phyloP scores from a whole-genome alignment of 2,113 vertebrate species.

The Tetrao urogallus region DNA sequence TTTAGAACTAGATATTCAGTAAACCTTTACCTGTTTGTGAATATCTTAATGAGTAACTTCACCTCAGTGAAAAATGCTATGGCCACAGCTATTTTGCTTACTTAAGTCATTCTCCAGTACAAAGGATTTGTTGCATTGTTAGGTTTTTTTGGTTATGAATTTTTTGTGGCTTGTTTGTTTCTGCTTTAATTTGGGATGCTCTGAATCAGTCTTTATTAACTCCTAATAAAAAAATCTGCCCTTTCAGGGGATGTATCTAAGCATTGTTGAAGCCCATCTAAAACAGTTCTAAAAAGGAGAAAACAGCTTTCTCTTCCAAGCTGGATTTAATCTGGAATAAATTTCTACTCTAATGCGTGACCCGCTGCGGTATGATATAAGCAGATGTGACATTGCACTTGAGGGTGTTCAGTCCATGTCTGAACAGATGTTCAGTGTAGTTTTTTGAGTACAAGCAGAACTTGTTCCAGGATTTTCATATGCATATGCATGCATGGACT shows the following conservation, averaged over 20 bases:
- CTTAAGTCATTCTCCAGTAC: neutral
- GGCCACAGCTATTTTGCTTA: neutral
- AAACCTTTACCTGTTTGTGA: neutral
- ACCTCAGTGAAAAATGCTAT: neutral
- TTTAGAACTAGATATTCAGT: neutral
- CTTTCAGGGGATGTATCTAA: neutral
- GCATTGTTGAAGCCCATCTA: neutral
- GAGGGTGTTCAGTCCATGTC: neutral
- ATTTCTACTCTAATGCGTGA: neutral
- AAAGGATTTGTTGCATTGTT: neutral
- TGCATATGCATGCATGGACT: neutral
- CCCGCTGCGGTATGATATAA: neutral
- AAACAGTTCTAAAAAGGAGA: neutral
- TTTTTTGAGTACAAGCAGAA: slow-evolving; percentile 28
- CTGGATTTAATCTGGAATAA: neutral
- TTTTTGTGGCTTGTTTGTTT: neutral
- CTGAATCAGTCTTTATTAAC: neutral
- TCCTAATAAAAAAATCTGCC: neutral
- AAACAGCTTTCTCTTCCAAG: neutral
- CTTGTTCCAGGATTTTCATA: slow-evolving; percentile 29
- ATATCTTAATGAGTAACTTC: neutral
- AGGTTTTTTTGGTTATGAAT: neutral
- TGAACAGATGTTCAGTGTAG: neutral
- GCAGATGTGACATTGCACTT: neutral
- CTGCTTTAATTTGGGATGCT: neutral